Percentiles rank a stretch among this genome's conserved stretches.
Evolutionary conservation across 2,113 vertebrate species (phyloP).

Genomic region (Indicator indicator): DNA sequence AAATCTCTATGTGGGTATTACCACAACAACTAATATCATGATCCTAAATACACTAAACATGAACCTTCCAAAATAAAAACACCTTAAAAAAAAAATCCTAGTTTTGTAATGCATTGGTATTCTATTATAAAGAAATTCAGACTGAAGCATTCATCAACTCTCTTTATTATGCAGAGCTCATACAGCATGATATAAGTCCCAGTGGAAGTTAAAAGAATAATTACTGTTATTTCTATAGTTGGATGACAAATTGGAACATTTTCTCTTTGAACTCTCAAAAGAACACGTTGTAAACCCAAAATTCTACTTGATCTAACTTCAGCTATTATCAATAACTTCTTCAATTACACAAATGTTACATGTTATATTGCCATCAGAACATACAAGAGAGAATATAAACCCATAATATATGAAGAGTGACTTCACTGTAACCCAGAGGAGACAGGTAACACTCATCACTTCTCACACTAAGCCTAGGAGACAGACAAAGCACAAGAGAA

Average conservation of each 20-base stretch:
- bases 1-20: background rate
- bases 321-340: conserved; percentile 59
- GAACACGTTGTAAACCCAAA: conserved; percentile 47
- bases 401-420: background rate
- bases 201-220: conserved; percentile 70
- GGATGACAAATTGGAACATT: conserved; percentile 62
- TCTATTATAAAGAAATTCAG: background rate
- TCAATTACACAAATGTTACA: conserved; percentile 26
- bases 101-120: background rate
- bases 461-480: background rate
- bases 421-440: background rate
- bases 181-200: conserved; percentile 47
- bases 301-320: conserved; percentile 58
- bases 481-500: background rate
- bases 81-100: background rate
- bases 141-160: background rate
- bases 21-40: background rate
- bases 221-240: conserved; percentile 63
- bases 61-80: conserved; percentile 3
- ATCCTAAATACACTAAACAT: conserved; percentile 26
- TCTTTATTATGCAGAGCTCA: conserved; percentile 59
- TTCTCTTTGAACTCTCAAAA: conserved; percentile 62
- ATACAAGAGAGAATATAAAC: background rate
- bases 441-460: background rate
- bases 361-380: background rate